Conservation (phyloP, 2,797 vertebrate species). For the Iguana delicatissima region DNA sequence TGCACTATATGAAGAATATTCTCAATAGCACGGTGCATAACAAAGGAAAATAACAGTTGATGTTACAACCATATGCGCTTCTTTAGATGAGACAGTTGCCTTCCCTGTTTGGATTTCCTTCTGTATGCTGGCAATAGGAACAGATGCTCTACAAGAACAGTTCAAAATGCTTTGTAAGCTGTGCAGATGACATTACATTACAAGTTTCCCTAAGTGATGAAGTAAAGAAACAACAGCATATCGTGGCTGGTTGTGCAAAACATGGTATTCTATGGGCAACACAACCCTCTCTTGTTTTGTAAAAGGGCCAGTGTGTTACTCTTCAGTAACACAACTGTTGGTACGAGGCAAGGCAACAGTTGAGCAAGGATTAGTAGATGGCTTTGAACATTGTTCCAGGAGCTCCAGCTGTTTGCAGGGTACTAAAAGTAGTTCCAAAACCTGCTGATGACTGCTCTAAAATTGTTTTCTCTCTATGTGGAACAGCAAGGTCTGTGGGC, state of each 20-base stretch:
- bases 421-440: background rate
- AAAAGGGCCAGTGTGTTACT: background rate
- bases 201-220: background rate
- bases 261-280: background rate
- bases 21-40: background rate
- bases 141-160: background rate
- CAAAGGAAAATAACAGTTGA: background rate
- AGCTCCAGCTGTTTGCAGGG: background rate
- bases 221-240: background rate
- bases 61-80: background rate
- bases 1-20: background rate
- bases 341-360: background rate
- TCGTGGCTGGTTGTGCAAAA: background rate
- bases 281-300: background rate
- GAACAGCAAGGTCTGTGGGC: background rate
- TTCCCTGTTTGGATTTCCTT: background rate
- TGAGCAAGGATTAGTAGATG: background rate
- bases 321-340: background rate
- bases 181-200: background rate
- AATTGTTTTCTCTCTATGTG: background rate
- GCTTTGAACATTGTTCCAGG: background rate
- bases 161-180: too few species aligned
- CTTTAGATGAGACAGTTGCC: background rate
- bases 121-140: background rate
- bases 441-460: background rate